phyloP scores from a whole-genome alignment of 2,797 vertebrate genomes.

The Tolypeutes matacus region DNA sequence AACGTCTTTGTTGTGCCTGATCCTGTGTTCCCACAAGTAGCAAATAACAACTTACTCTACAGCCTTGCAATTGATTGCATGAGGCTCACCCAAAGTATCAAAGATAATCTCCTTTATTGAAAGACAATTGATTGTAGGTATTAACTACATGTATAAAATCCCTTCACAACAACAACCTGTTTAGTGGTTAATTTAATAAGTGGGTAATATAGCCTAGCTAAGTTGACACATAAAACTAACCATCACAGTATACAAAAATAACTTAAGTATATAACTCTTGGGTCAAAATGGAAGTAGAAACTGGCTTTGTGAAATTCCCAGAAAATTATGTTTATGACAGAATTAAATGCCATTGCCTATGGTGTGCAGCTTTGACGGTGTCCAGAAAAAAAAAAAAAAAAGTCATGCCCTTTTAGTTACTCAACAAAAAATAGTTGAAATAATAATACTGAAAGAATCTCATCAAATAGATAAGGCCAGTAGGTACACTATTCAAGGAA shows the following conservation, averaged over 20 bases:
- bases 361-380: not conserved
- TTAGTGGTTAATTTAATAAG: not conserved
- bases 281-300: not conserved
- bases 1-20: too few relatives aligned
- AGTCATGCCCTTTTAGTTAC: not conserved
- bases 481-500: not conserved
- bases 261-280: not conserved
- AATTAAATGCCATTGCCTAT: not conserved
- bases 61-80: not conserved
- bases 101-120: not conserved
- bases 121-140: not conserved
- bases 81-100: not conserved
- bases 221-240: not conserved
- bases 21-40: too few relatives aligned
- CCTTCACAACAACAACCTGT: not conserved
- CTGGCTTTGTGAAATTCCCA: not conserved
- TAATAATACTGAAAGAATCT: not conserved
- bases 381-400: not conserved
- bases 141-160: not conserved
- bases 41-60: too few relatives aligned
- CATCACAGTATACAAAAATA: not conserved
- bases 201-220: not conserved
- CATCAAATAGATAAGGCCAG: not conserved
- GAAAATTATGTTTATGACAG: not conserved
- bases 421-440: not conserved